Percentiles rank a stretch among this genome's conserved stretches.
Evolutionary conservation across 2,113 vertebrate species (phyloP).

Genomic region (Equus quagga): DNA sequence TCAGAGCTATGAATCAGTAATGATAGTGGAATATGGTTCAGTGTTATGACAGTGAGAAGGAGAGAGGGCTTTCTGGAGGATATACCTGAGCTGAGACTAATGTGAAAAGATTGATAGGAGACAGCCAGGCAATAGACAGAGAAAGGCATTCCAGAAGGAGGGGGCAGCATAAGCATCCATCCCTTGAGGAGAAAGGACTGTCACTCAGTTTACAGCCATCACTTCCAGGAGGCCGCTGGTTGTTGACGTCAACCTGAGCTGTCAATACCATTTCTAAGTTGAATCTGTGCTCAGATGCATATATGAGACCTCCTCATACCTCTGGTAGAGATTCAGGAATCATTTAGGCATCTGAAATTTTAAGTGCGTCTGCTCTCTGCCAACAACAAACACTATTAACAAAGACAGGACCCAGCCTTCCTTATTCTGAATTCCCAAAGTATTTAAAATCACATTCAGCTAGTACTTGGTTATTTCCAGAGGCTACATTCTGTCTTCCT

Average conservation of each 20-base stretch:
- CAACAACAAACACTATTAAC: constrained; percentile 53
- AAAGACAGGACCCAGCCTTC: neutral
- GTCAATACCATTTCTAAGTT: neutral
- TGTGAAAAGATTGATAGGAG: constrained; percentile 5
- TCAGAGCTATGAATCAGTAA: neutral
- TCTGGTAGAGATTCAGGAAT: constrained; percentile 39
- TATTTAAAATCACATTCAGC: constrained; percentile 47
- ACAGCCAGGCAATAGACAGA: neutral
- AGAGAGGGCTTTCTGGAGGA: constrained; percentile 1
- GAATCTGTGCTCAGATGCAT: neutral
- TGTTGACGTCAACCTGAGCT: neutral
- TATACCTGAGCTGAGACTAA: constrained; percentile 35
- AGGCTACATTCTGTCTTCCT: constrained; percentile 42
- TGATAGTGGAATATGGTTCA: neutral
- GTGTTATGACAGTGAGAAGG: neutral
- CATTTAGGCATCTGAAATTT: constrained; percentile 44
- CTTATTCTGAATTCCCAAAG: constrained; percentile 53
- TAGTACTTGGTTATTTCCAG: constrained; percentile 54
- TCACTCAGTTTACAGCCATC: neutral
- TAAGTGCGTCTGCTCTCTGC: constrained; percentile 29
- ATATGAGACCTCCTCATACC: neutral
- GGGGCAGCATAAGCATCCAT: neutral
- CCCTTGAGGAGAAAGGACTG: neutral
- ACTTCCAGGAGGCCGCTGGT: neutral
- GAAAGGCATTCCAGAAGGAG: neutral